Evolutionary conservation across 2,113 vertebrate genomes (phyloP).

Genomic region (Jaculus jaculus): DNA sequence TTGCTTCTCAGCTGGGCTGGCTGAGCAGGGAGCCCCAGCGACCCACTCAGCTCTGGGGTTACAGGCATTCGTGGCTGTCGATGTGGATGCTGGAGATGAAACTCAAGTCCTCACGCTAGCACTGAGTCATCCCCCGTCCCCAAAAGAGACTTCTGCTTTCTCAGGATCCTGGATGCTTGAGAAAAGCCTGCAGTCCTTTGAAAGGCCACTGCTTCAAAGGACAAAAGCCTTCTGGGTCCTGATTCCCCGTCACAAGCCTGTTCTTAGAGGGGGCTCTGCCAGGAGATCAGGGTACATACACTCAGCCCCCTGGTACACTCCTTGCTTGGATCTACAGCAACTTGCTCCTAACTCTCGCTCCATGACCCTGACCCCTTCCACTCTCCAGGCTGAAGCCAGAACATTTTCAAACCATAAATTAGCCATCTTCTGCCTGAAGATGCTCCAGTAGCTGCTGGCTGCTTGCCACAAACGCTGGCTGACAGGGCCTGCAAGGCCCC

Average conservation of each 20-base stretch:
- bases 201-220: not conserved
- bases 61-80: too few species aligned
- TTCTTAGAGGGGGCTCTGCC: not conserved
- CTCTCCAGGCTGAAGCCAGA: not conserved
- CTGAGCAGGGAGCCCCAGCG: too few species aligned
- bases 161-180: not conserved
- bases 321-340: not conserved
- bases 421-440: not conserved
- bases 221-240: not conserved
- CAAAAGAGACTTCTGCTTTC: not conserved
- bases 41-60: too few species aligned
- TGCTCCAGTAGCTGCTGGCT: not conserved
- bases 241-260: too few species aligned
- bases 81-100: too few species aligned
- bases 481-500: not conserved
- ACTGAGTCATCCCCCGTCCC: too few species aligned
- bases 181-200: not conserved
- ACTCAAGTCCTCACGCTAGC: too few species aligned
- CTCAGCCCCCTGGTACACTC: not conserved
- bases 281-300: not conserved
- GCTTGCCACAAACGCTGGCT: not conserved
- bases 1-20: too few species aligned
- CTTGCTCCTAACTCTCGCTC: not conserved
- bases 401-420: not conserved
- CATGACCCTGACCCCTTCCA: not conserved